Evolutionary conservation across 2,113 vertebrate species (phyloP).

Genomic region (Nibea coibor): DNA sequence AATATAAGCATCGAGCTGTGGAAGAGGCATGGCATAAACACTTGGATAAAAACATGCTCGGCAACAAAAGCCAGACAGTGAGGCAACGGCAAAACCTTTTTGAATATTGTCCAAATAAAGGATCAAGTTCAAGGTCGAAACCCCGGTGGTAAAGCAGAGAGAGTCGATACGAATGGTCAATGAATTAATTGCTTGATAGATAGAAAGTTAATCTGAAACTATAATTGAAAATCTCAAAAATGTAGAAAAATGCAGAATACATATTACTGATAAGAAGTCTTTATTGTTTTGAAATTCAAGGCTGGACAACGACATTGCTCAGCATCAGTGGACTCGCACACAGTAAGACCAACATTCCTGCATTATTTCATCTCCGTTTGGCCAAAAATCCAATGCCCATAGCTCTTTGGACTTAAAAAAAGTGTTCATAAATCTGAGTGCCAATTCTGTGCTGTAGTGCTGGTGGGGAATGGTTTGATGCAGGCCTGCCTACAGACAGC

Average conservation of each 20-base stretch:
- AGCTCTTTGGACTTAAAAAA: not conserved
- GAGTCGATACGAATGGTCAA: no score
- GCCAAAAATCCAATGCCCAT: not conserved
- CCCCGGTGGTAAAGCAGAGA: not conserved
- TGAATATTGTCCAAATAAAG: not conserved
- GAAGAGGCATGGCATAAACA: constrained; percentile 1
- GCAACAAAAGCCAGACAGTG: constrained; percentile 22
- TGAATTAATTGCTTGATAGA: no score
- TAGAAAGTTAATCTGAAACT: no score
- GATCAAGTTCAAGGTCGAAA: not conserved
- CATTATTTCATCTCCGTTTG: not conserved
- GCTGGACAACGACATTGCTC: not conserved
- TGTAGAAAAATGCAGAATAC: not conserved
- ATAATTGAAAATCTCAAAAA: no score
- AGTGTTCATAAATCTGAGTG: not conserved
- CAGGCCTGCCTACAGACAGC: not conserved
- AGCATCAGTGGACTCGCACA: not conserved
- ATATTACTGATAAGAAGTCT: not conserved
- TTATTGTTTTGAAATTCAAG: no score
- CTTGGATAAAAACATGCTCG: not conserved
- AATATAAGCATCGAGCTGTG: constrained; percentile 22
- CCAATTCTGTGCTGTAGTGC: not conserved
- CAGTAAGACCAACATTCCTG: no score
- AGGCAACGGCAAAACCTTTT: constrained; percentile 9
- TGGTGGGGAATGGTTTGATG: not conserved